Evolutionary conservation across 2,888 invertebrate species (phyloP).

Genomic region (Hemicrepidius hirtus): DNA sequence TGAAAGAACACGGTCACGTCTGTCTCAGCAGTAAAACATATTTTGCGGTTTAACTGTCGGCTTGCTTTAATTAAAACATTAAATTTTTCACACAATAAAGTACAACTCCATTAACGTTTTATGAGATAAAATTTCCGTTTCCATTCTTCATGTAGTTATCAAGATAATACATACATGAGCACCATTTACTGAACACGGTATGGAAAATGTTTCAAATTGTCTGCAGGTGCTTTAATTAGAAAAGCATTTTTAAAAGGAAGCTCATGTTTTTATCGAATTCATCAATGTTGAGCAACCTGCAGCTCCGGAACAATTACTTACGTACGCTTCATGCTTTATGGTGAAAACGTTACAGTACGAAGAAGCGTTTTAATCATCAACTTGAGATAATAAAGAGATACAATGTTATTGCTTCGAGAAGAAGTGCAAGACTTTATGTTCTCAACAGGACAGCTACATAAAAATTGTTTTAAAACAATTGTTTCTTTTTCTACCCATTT

Average conservation of each 20-base stretch:
- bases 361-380: too few species aligned
- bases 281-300: constrained; percentile 1
- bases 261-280: not conserved
- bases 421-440: too few species aligned
- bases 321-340: too few species aligned
- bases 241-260: constrained; percentile 9
- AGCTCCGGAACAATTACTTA: too few species aligned
- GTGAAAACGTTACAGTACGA: too few species aligned
- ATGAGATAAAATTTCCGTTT: constrained; percentile 28
- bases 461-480: too few species aligned
- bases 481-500: too few species aligned
- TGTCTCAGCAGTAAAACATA: constrained; percentile 28
- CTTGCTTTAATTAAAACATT: constrained; percentile 22
- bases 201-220: constrained; percentile 5
- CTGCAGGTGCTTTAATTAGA: constrained; percentile 28
- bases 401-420: too few species aligned
- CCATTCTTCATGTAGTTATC: constrained; percentile 26
- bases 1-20: constrained; percentile 24
- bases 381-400: too few species aligned
- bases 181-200: not conserved
- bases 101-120: constrained; percentile 25
- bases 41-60: constrained; percentile 23
- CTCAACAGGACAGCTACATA: too few species aligned
- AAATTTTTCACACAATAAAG: constrained; percentile 26
- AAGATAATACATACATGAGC: constrained; percentile 4